These are phyloP conservation scores for Harpalus rufipes DNA, from an alignment of 2,888 invertebrate genomes.

Conservation along the genomic window DNA sequence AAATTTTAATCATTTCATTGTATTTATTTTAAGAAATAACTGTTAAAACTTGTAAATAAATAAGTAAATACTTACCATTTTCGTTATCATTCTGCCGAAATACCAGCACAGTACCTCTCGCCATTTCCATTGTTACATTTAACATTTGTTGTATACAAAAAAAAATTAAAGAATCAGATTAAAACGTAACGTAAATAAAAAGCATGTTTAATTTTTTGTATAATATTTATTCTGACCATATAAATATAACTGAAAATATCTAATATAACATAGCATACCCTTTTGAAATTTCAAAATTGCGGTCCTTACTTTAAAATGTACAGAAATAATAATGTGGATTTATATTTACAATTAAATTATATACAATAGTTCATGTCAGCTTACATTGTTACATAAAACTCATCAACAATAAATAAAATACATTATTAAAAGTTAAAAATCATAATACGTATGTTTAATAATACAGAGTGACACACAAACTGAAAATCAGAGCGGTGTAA, in stretches of 20 bases:
- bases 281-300: constrained; percentile 11
- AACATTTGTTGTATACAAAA: no score
- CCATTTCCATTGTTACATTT: no score
- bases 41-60: constrained; percentile 10
- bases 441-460: constrained; percentile 34
- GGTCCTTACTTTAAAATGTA: constrained; percentile 33
- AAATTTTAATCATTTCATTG: not conserved
- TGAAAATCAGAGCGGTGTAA: not conserved
- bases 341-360: constrained; percentile 71
- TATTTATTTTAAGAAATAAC: constrained; percentile 8
- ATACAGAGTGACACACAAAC: not conserved
- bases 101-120: no score
- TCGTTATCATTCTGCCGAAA: no score
- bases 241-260: constrained; percentile 74
- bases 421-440: constrained; percentile 20
- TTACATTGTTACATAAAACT: constrained; percentile 8
- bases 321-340: constrained; percentile 70
- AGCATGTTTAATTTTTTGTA: constrained; percentile 29
- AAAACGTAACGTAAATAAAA: no score
- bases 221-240: constrained; percentile 71
- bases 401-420: constrained; percentile 45
- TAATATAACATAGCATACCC: constrained; percentile 72
- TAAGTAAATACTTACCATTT: not conserved
- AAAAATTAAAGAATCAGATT: no score
- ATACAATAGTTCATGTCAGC: constrained; percentile 54